Base-by-base conservation (phyloP, 2,797 vertebrate genomes). In the Liparis tanakae region DNA sequence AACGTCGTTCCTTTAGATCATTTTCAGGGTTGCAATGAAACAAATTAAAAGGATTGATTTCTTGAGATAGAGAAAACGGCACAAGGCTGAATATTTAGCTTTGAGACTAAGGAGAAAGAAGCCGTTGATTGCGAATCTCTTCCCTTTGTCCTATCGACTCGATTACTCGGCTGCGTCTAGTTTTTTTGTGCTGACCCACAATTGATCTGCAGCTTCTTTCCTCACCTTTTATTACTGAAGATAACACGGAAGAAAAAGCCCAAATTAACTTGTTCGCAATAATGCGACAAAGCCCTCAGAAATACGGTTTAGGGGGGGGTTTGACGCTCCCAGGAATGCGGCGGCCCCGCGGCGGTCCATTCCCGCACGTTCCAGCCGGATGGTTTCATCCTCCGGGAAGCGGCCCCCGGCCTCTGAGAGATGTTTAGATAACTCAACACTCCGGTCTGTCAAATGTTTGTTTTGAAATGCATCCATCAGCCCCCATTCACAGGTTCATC, bases 401-500 rank as follows among this genome's bases (percentile, higher is more conserved):
- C 69, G 58, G n/a, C 70, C 70, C 70, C 30, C 30, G 20, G 41
- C 53, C 51, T 70, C 51, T 55, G 55, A 75, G 67, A 71, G 75
- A 75, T 67, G 72, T 76, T 77, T 57, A 36, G 79, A 74, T 76
- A 68, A 65, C 72, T 72, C 54, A 54, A 53, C 2, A 72, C 58
- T 73, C 48, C 67, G 74, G 30, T 79, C 72, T 79, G 70, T 77
- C 70, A 79, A 72, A 70, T 79, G 61, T 84, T 82, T 79, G 44
- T 79, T 82, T 76, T 60, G 34, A 81, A 80, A 78, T 69, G 3
- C 74, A 69, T 69, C 59, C 59, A 67, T 79, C 54, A 36, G 48
- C 41, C 57, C 39, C 39, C 25, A 44, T 41, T 69, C 58, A 25
- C 59, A 25, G 64, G 30, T 63, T 81, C 51, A 54, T 80, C 46